Conservation (phyloP, 2,113 vertebrate genomes). For the Helogale parvula region DNA sequence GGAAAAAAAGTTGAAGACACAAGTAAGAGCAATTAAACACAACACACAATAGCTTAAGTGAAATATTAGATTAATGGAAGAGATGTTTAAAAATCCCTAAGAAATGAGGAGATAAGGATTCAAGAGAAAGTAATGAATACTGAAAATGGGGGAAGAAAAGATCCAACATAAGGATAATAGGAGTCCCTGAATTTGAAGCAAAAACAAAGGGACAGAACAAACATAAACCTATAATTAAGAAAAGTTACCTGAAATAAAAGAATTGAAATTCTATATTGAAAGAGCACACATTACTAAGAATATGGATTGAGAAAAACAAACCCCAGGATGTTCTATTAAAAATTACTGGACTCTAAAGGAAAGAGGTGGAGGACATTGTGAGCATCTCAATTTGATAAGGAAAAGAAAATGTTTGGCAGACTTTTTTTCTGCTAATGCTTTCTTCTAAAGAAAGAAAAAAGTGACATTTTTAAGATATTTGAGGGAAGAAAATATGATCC, state of each 20-base stretch:
- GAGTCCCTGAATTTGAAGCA: slow-evolving; percentile 5
- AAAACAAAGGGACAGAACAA: background rate
- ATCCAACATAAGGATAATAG: background rate
- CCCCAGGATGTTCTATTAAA: background rate
- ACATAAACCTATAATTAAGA: background rate
- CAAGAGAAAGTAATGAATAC: background rate
- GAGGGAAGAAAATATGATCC: background rate
- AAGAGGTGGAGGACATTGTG: background rate
- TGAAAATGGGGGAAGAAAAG: background rate
- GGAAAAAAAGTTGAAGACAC: background rate
- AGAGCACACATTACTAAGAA: background rate
- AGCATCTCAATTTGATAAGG: background rate
- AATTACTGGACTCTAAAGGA: background rate
- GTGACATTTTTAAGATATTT: background rate
- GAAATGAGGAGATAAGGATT: background rate
- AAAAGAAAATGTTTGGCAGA: background rate
- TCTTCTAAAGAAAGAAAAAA: background rate
- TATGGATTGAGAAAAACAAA: background rate
- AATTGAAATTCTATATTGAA: background rate
- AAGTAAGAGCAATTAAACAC: background rate
- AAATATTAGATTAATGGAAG: background rate
- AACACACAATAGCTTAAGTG: background rate
- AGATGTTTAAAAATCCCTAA: background rate
- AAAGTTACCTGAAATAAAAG: background rate
- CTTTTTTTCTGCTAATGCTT: background rate